Evolutionary conservation across 2,113 vertebrate species (phyloP).

Genomic region (Terrapene triunguis): DNA sequence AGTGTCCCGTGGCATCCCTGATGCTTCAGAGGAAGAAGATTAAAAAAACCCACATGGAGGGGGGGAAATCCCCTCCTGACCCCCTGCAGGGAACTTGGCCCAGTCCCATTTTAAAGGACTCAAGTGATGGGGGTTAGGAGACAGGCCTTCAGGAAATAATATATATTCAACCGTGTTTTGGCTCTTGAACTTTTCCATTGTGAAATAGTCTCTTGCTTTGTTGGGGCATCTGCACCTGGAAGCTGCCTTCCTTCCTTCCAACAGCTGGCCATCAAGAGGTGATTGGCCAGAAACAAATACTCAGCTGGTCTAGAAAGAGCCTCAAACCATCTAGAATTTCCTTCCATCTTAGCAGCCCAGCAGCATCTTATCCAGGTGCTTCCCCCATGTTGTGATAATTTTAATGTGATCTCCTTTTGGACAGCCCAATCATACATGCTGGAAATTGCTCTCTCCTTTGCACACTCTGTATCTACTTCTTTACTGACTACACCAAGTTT

Average conservation of each 20-base stretch:
- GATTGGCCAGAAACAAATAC: background rate
- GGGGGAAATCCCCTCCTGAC: background rate
- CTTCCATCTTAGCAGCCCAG: background rate
- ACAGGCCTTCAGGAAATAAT: background rate
- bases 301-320: background rate
- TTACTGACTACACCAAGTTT: background rate
- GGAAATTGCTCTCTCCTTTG: background rate
- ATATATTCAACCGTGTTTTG: background rate
- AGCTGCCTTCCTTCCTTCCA: background rate
- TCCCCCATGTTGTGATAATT: background rate
- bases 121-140: background rate
- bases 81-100: background rate
- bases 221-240: background rate
- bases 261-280: background rate
- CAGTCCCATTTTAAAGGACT: background rate
- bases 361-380: background rate
- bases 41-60: background rate
- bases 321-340: background rate
- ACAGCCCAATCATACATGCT: background rate
- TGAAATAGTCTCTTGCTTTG: background rate
- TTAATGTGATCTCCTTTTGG: background rate
- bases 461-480: background rate
- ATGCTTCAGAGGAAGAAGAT: background rate
- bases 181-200: background rate
- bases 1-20: background rate